phyloP scores from a whole-genome alignment of 1,140 invertebrate species.

The Cyrtorhinus lividipennis region DNA sequence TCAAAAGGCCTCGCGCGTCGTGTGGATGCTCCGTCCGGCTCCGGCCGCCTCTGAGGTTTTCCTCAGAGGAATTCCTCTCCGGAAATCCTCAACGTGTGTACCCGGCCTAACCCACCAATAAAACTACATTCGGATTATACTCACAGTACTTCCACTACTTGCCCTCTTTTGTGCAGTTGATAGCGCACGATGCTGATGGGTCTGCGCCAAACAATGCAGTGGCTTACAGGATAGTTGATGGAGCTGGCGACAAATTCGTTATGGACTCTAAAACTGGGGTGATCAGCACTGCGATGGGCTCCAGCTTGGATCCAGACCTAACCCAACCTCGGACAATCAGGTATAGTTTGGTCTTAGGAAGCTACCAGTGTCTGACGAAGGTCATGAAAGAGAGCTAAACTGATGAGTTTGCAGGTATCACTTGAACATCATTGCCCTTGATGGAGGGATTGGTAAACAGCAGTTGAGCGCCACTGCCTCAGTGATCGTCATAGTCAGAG shows the following conservation, averaged over 20 bases:
- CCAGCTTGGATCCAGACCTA: constrained; percentile 76
- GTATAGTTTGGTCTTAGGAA: no score
- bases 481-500: constrained; percentile 71
- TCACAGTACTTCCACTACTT: background rate
- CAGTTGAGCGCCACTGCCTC: constrained; percentile 50
- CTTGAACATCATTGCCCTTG: constrained; percentile 51
- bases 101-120: no score
- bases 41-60: no score
- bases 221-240: constrained; percentile 73
- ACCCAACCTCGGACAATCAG: constrained; percentile 53
- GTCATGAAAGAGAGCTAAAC: no score
- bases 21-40: no score
- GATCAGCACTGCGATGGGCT: constrained; percentile 70
- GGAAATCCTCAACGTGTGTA: no score
- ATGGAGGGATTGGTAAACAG: constrained; percentile 70
- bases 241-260: constrained; percentile 82
- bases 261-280: constrained; percentile 68
- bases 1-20: no score
- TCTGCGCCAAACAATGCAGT: constrained; percentile 73
- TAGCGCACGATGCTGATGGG: constrained; percentile 68
- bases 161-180: constrained; percentile 45
- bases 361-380: no score
- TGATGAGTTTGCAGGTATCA: no score
- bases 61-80: no score
- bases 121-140: no score